phyloP scores from a whole-genome alignment of 2,888 invertebrate species.

The Acrobeloides nanus region DNA sequence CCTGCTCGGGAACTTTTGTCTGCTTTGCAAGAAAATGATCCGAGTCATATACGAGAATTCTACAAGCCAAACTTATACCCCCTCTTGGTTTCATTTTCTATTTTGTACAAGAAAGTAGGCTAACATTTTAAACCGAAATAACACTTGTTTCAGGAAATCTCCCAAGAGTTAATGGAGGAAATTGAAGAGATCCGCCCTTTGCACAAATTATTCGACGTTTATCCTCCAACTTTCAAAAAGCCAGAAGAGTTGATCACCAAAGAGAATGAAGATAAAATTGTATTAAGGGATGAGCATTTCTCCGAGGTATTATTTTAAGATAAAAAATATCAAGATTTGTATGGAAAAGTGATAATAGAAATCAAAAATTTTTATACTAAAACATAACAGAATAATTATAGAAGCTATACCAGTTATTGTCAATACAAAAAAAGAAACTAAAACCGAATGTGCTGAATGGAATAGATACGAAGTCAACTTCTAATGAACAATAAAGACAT shows the following conservation, averaged over 20 bases:
- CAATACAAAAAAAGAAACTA: no score
- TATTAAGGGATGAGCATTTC: conserved; percentile 12
- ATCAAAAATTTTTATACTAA: not conserved
- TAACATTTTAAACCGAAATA: not conserved
- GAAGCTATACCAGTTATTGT: no score
- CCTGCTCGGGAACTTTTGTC: no score
- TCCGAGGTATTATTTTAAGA: conserved; percentile 10
- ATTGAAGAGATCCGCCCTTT: conserved; percentile 19
- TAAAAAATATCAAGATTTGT: no score
- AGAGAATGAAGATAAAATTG: conserved; percentile 14
- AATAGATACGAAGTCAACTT: no score
- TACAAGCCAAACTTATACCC: conserved; percentile 14
- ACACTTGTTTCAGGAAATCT: conserved; percentile 9
- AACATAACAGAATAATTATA: not conserved
- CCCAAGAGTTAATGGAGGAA: conserved; percentile 5
- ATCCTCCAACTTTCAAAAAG: conserved; percentile 3
- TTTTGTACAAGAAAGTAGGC: conserved; percentile 14
- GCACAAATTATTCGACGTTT: conserved; percentile 16
- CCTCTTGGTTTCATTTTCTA: conserved; percentile 8
- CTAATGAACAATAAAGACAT: no score
- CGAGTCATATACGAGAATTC: conserved; percentile 2
- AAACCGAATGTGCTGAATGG: no score
- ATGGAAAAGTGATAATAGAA: no score
- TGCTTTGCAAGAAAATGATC: conserved; percentile 8
- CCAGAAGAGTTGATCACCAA: conserved; percentile 5